Base-by-base conservation (phyloP, 2,113 vertebrate genomes). In the Actenoides hombroni region DNA sequence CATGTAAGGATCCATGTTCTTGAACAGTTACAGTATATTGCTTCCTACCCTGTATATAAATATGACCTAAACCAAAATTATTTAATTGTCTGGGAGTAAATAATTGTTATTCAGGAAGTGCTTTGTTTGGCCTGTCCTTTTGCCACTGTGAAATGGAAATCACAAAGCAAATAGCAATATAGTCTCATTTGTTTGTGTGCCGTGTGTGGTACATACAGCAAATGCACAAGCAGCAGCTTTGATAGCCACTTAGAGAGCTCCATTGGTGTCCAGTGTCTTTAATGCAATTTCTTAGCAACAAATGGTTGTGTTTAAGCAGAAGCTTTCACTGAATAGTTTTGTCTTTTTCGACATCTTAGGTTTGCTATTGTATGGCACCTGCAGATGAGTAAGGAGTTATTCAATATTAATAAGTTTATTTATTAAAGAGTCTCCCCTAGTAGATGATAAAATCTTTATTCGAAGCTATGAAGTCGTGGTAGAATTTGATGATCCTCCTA, bases 401-500 rank as follows among this genome's bases (percentile, higher is more conserved):
- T 83, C 49, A 80, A n/a, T 91, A 91, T 95, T 86, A 79, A 93
- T 73, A 74, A 67, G 84, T 82, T 92, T 93, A 73, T 94, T 97
- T 94, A 61, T 96, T 95, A 92, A 94, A 89, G 60, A 76, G 91
- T 88, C 63, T 54, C 78, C 51, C 37, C 7, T 28, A 29, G 37
- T 28, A 78, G 40, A 35, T 39, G 70, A 84, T 96, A 95, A 97
- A 96, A 95, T 94, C 96, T 96, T 84, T 83, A 93, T 94, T 94
- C 40, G 21, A 74, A 91, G 84, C 81, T 94, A 79, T 88, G 94
- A 95, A 93, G 59, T 63, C 64, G 31, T 39, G 86, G 60, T 74
- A 87, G 84, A 78, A 91, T 97, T 94, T 91, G 71, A 82, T 90
- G 54, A 84, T 96, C 82, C 77, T 95, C 88, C 85, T 91, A 86